Percentiles rank a stretch among this genome's conserved stretches.
Conservation (phyloP, 1,140 invertebrate genomes). For the Prorops nasuta region DNA sequence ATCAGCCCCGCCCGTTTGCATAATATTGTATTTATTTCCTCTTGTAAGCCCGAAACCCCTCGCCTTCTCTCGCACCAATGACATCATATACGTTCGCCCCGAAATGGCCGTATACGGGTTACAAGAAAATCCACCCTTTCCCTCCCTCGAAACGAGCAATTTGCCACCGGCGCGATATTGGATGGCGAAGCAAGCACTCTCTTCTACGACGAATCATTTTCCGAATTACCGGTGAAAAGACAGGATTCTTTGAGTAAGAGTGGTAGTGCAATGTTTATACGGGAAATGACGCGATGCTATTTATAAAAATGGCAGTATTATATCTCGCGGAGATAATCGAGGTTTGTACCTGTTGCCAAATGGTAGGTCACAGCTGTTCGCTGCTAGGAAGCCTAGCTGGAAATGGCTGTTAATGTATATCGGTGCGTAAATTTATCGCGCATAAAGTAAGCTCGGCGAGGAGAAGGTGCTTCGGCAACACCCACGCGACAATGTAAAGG, state of each 20-base stretch:
- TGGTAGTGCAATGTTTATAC: slow-evolving; percentile 4
- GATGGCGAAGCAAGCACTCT: slow-evolving; percentile 17
- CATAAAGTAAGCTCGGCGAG: no score
- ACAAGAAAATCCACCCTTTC: slow-evolving; percentile 33
- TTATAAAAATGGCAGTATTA: no score
- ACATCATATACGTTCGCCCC: slow-evolving; percentile 29
- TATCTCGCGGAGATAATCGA: no score
- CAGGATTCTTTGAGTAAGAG: not conserved
- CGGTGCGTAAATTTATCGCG: no score
- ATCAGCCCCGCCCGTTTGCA: slow-evolving; percentile 52
- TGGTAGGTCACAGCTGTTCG: no score
- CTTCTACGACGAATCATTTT: slow-evolving; percentile 26
- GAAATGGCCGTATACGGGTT: slow-evolving; percentile 49
- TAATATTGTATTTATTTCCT: slow-evolving; percentile 58
- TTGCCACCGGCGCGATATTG: slow-evolving; percentile 25
- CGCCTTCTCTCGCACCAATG: slow-evolving; percentile 19
- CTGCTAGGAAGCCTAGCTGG: no score
- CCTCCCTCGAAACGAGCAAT: slow-evolving; percentile 22
- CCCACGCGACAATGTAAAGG: slow-evolving; percentile 8
- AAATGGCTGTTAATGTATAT: no score
- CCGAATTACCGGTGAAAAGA: not conserved
- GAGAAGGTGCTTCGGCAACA: no score
- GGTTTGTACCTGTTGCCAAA: no score
- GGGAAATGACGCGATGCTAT: slow-evolving; percentile 12
- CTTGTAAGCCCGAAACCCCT: slow-evolving; percentile 52